Conservation (phyloP, 2,888 invertebrate species). For the Cheilosia urbana region DNA sequence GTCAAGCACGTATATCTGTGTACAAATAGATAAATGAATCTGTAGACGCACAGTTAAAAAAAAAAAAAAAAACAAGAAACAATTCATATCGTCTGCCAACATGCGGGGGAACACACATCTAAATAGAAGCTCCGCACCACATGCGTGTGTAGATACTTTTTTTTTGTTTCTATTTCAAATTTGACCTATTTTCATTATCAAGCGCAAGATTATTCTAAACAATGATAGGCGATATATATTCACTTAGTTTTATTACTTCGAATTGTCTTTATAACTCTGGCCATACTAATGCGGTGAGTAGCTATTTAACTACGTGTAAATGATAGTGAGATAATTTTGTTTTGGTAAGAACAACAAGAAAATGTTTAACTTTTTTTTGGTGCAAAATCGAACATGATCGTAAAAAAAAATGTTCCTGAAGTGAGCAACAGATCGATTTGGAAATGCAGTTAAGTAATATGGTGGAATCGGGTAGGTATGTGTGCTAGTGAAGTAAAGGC, state of each 20-base stretch:
- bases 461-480: not conserved
- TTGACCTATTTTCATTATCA: constrained; percentile 84
- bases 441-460: constrained; percentile 8
- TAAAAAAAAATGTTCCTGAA: constrained; percentile 23
- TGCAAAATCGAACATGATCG: constrained; percentile 67
- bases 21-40: constrained; percentile 1
- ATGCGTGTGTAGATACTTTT: constrained; percentile 61
- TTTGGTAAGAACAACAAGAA: constrained; percentile 13
- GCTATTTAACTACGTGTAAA: not conserved
- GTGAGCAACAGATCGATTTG: not conserved
- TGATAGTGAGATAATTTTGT: constrained; percentile 29
- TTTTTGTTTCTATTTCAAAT: constrained; percentile 80
- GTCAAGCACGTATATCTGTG: not conserved
- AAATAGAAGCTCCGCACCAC: constrained; percentile 26
- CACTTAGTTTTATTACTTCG: constrained; percentile 49
- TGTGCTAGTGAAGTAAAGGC: constrained; percentile 24
- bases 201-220: constrained; percentile 84
- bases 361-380: constrained; percentile 8
- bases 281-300: not conserved
- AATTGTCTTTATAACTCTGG: constrained; percentile 34
- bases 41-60: constrained; percentile 44
- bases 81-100: constrained; percentile 50
- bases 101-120: constrained; percentile 42
- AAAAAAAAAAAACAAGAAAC: constrained; percentile 14
- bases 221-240: constrained; percentile 77